Percentiles rank a stretch among this genome's conserved stretches.
Conservation (phyloP, 2,888 invertebrate genomes). For the Drosophila glabriapex region DNA sequence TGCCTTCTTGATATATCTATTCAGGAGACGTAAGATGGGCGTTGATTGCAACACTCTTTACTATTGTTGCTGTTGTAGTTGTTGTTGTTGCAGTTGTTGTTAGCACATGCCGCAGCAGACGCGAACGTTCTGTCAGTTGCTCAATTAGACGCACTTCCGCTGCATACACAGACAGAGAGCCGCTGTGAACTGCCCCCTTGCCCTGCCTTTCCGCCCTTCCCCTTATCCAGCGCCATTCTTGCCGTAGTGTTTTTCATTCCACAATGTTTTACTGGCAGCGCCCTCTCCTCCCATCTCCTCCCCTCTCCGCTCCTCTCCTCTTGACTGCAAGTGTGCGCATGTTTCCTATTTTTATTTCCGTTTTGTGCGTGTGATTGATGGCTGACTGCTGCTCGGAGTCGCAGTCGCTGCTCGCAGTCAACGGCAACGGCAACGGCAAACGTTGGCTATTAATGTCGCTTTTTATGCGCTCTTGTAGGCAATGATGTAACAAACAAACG, state of each 20-base stretch:
- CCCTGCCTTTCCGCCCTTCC: neutral
- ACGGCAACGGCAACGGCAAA: slow-evolving; percentile 11
- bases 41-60: slow-evolving; percentile 11
- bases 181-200: neutral
- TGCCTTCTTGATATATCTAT: slow-evolving; percentile 7
- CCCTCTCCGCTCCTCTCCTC: neutral
- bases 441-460: slow-evolving; percentile 58
- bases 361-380: slow-evolving; percentile 76
- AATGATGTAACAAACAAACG: slow-evolving; percentile 73
- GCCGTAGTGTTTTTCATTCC: slow-evolving; percentile 4
- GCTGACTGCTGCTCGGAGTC: slow-evolving; percentile 59
- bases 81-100: slow-evolving; percentile 26
- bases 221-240: neutral
- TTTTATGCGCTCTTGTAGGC: slow-evolving; percentile 49
- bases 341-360: slow-evolving; percentile 75
- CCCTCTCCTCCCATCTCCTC: neutral
- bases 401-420: slow-evolving; percentile 4
- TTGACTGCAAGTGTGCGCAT: slow-evolving; percentile 35
- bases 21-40: slow-evolving; percentile 2
- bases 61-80: slow-evolving; percentile 8
- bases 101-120: slow-evolving; percentile 59
- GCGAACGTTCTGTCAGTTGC: slow-evolving; percentile 72
- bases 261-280: slow-evolving; percentile 11
- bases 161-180: slow-evolving; percentile 37
- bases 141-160: slow-evolving; percentile 80